phyloP scores from a whole-genome alignment of 2,888 invertebrate genomes.

The Caenorhabditis angaria region DNA sequence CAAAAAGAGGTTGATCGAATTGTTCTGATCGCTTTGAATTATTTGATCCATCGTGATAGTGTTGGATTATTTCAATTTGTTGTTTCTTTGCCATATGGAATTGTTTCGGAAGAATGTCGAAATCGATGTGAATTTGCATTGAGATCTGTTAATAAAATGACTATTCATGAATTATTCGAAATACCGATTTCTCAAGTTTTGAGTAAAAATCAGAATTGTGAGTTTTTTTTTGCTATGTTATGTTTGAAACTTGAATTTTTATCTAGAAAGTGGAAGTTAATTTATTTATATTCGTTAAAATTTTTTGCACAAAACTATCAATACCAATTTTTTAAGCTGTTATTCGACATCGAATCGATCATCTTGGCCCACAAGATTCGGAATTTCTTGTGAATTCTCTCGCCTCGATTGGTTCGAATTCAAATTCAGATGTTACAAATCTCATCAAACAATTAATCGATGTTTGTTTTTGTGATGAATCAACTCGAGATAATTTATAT shows the following conservation, averaged over 20 bases:
- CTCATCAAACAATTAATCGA: slow-evolving; percentile 57
- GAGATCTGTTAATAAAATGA: slow-evolving; percentile 39
- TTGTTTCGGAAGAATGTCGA: slow-evolving; percentile 63
- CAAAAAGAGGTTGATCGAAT: slow-evolving; percentile 69
- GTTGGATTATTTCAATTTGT: slow-evolving; percentile 71
- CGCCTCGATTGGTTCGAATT: slow-evolving; percentile 46
- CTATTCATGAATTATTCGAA: slow-evolving; percentile 47
- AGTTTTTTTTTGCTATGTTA: slow-evolving; percentile 14
- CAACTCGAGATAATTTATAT: slow-evolving; percentile 58
- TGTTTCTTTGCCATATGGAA: slow-evolving; percentile 67
- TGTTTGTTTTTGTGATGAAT: slow-evolving; percentile 67
- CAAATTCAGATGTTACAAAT: slow-evolving; percentile 40
- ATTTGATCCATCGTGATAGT: slow-evolving; percentile 59
- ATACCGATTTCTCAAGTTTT: slow-evolving; percentile 40
- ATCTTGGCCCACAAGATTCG: slow-evolving; percentile 41
- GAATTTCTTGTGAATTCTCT: slow-evolving; percentile 58
- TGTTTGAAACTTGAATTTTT: too few relatives aligned
- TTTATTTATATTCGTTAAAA: too few relatives aligned
- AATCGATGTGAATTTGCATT: slow-evolving; percentile 61
- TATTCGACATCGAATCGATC: slow-evolving; percentile 20
- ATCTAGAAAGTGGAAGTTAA: too few relatives aligned
- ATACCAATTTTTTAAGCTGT: not conserved
- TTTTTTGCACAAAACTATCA: not conserved
- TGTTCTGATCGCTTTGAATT: slow-evolving; percentile 60
- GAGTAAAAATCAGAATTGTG: slow-evolving; percentile 22